phyloP scores from a whole-genome alignment of 1,140 invertebrate genomes.

The Centruroides vittatus region DNA sequence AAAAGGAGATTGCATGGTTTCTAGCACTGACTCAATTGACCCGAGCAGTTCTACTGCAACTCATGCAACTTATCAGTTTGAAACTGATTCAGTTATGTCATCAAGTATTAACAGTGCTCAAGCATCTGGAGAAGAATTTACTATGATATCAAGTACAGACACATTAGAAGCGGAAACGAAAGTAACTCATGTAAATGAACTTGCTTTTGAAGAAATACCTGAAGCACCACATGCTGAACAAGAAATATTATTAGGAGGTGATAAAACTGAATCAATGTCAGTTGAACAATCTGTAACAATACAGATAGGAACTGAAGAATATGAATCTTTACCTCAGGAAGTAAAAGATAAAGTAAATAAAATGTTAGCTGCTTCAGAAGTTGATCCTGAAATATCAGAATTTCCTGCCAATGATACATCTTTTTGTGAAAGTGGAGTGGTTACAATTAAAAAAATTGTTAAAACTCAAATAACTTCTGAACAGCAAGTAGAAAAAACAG shows the following conservation, averaged over 20 bases:
- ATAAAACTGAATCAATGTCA: not conserved
- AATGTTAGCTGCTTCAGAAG: not conserved
- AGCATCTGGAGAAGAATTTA: constrained; percentile 42
- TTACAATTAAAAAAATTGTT: not conserved
- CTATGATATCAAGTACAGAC: constrained; percentile 56
- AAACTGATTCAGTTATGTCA: constrained; percentile 53
- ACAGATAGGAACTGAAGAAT: not conserved
- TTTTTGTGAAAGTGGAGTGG: not conserved
- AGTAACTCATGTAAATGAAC: constrained; percentile 7
- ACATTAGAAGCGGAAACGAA: constrained; percentile 35
- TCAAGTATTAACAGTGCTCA: constrained; percentile 53
- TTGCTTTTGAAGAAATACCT: not conserved
- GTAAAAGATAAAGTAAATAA: not conserved
- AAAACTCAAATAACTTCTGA: not conserved
- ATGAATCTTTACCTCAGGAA: not conserved
- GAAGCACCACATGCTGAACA: not conserved
- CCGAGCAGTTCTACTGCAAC: constrained; percentile 45
- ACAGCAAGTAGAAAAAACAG: not conserved
- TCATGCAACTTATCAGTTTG: constrained; percentile 63
- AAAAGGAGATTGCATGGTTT: constrained; percentile 38
- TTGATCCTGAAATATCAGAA: not conserved
- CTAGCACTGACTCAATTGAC: constrained; percentile 39
- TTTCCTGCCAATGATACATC: not conserved
- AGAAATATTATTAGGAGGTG: not conserved
- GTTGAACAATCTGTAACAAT: not conserved